Evolutionary conservation across 2,113 vertebrate genomes (phyloP).

Genomic region (Menidia beryllina): DNA sequence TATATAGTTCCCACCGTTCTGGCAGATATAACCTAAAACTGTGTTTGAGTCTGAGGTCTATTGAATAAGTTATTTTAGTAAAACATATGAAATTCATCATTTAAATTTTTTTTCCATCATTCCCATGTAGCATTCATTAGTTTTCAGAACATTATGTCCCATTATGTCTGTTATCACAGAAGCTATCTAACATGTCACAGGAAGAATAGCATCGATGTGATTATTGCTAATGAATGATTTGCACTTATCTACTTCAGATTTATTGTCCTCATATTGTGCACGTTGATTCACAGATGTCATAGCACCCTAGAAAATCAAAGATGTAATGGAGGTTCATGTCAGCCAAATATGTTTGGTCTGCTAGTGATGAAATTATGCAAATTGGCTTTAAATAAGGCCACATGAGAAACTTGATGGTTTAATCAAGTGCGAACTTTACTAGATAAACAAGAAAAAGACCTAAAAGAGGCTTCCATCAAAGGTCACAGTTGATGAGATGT

Average conservation of each 20-base stretch:
- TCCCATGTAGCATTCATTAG: neutral
- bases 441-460: neutral
- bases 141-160: neutral
- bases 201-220: neutral
- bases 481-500: neutral
- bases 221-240: neutral
- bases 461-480: neutral
- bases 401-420: too few species aligned
- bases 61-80: neutral
- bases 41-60: too few species aligned
- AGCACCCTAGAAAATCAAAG: too few species aligned
- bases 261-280: neutral
- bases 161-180: neutral
- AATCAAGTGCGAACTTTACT: too few species aligned
- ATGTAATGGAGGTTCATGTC: neutral
- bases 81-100: neutral
- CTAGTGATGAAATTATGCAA: neutral
- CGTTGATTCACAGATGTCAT: neutral
- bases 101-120: neutral
- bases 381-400: neutral
- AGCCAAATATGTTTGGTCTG: neutral
- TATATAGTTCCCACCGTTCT: too few species aligned
- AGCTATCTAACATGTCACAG: neutral
- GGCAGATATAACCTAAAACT: neutral
- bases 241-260: neutral